phyloP scores from a whole-genome alignment of 1,140 invertebrate species.

The Cherax destructor region DNA sequence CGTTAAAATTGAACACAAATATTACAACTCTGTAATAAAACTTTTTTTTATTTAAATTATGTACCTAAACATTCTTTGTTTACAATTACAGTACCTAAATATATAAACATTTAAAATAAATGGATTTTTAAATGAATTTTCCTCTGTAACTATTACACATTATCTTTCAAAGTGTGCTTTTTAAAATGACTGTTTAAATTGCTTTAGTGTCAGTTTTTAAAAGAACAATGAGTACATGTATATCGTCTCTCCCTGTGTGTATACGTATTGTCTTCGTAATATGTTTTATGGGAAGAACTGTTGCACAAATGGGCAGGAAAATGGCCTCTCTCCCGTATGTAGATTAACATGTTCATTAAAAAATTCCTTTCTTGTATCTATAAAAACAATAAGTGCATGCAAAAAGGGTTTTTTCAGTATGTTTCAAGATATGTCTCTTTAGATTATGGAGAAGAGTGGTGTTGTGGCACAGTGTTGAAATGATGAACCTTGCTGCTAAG shows the following conservation, averaged over 20 bases:
- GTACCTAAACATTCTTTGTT: too few species aligned
- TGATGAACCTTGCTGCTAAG: conserved; percentile 37
- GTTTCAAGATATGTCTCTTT: conserved; percentile 48
- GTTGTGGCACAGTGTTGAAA: conserved; percentile 41
- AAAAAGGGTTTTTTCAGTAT: conserved; percentile 43
- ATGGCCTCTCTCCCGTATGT: conserved; percentile 22
- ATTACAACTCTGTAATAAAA: too few species aligned
- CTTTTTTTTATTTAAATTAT: too few species aligned
- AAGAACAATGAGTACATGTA: conserved; percentile 12
- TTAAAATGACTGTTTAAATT: conserved; percentile 15
- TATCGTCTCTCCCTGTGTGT: conserved; percentile 30
- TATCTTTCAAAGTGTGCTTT: not conserved
- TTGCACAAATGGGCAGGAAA: conserved; percentile 37
- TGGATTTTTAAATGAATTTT: not conserved
- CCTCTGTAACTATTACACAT: not conserved
- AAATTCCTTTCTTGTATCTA: conserved; percentile 33
- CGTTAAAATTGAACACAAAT: too few species aligned
- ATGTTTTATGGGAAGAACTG: conserved; percentile 40
- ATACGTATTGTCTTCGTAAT: conserved; percentile 33
- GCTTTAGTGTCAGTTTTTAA: conserved; percentile 19
- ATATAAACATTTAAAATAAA: too few species aligned
- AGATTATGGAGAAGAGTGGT: conserved; percentile 44
- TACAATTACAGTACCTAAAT: too few species aligned
- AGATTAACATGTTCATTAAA: conserved; percentile 40
- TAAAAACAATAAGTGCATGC: conserved; percentile 36